These are phyloP conservation scores for Anser cygnoides DNA, from an alignment of 2,113 vertebrate species.

Conservation along the genomic window DNA sequence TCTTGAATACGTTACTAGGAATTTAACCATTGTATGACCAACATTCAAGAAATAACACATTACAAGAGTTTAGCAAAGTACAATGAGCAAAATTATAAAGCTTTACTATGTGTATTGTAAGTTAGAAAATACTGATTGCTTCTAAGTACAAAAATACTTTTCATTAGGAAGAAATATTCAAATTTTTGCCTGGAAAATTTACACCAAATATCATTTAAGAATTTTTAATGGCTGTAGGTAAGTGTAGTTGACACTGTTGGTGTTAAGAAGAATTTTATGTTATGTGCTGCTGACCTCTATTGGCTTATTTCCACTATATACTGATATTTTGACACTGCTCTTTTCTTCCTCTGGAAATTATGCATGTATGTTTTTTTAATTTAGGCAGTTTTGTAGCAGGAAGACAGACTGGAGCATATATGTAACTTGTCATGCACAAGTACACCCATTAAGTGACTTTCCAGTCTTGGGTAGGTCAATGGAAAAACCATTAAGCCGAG, in stretches of 20 bases:
- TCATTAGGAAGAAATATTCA: not conserved
- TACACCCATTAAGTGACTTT: not conserved
- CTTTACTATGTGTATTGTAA: not conserved
- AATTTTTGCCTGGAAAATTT: not conserved
- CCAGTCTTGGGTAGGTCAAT: not conserved
- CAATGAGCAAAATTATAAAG: not conserved
- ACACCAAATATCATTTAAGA: not conserved
- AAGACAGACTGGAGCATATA: not conserved
- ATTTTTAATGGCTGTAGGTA: not conserved
- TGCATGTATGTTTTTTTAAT: not conserved
- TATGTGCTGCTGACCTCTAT: constrained; percentile 65
- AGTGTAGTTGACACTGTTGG: not conserved
- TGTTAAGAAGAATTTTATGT: constrained; percentile 17
- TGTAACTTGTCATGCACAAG: not conserved
- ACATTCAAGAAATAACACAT: not conserved
- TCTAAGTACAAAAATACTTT: not conserved
- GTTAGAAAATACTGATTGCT: not conserved
- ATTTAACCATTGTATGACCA: not conserved
- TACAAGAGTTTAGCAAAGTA: not conserved
- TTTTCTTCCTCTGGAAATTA: not conserved
- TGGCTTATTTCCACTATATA: constrained; percentile 50
- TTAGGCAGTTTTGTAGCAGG: not conserved
- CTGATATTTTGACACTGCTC: constrained; percentile 21
- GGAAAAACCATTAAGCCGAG: not conserved
- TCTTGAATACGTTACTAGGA: not conserved